A percentile compares a stretch with the other conserved stretches of the same genome.
Evolutionary conservation across 2,113 vertebrate genomes (phyloP).

Genomic region (Xenopus laevis): DNA sequence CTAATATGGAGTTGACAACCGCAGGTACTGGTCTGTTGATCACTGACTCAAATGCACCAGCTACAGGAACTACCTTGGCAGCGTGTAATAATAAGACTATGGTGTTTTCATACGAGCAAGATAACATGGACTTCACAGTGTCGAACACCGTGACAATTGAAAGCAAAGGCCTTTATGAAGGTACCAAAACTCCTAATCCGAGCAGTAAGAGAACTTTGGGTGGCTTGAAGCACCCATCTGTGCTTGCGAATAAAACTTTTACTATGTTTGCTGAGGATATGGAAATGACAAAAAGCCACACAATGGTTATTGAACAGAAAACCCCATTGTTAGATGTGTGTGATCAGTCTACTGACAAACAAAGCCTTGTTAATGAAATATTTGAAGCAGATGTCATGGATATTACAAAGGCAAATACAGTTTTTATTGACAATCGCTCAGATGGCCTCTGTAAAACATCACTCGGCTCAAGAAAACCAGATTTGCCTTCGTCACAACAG

Average conservation of each 20-base stretch:
- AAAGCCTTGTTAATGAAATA: too few species aligned
- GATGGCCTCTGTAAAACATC: background rate
- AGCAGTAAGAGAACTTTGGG: too few species aligned
- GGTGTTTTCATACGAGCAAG: constrained; percentile 41
- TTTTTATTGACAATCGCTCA: background rate
- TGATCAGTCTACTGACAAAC: background rate
- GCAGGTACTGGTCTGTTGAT: constrained; percentile 32
- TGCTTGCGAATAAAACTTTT: constrained; percentile 11
- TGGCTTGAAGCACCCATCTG: too few species aligned
- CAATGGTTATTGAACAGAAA: background rate
- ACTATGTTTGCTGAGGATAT: constrained; percentile 49
- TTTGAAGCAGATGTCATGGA: too few species aligned
- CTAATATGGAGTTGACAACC: constrained; percentile 58
- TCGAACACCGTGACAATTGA: constrained; percentile 34
- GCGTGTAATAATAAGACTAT: constrained; percentile 26
- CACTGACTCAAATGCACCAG: background rate
- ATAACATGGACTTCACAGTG: constrained; percentile 50
- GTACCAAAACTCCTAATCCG: too few species aligned
- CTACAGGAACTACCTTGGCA: background rate
- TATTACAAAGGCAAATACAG: constrained; percentile 16
- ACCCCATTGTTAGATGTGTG: background rate
- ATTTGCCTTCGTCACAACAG: too few species aligned
- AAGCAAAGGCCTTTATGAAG: too few species aligned
- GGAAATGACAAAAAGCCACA: constrained; percentile 54
- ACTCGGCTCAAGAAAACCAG: background rate